Conservation (phyloP, 2,113 vertebrate species). For the Sardina pilchardus region DNA sequence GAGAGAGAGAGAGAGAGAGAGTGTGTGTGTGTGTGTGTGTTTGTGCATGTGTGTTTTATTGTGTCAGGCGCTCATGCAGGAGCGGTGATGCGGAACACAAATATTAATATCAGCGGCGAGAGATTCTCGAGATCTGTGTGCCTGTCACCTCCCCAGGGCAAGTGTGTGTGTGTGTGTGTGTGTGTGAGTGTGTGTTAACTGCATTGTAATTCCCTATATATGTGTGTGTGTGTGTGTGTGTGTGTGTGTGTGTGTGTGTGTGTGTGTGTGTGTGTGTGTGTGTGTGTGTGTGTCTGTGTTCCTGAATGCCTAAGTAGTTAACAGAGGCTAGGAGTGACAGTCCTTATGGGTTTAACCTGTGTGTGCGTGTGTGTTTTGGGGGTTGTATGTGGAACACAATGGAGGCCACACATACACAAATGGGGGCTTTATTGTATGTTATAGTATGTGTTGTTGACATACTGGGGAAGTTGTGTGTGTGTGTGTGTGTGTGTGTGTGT, state of each 20-base stretch:
- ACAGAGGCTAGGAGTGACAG: not conserved
- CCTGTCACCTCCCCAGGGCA: slow-evolving; percentile 2
- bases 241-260: not conserved
- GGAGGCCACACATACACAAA: not conserved
- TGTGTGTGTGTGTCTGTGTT: not conserved
- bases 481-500: not conserved
- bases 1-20: not conserved
- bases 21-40: not conserved
- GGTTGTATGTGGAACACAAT: not conserved
- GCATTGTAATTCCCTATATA: too few species aligned
- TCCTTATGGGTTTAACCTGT: slow-evolving; percentile 7
- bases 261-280: not conserved
- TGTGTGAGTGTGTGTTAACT: not conserved
- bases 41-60: slow-evolving; percentile 34
- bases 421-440: not conserved
- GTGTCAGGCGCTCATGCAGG: slow-evolving; percentile 25
- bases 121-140: slow-evolving; percentile 3
- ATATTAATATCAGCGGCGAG: slow-evolving; percentile 4
- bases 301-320: not conserved
- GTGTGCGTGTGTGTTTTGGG: not conserved
- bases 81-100: slow-evolving; percentile 6
- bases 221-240: not conserved
- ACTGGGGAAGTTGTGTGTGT: not conserved
- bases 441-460: not conserved
- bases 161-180: not conserved